Evolutionary conservation across 2,113 vertebrate genomes (phyloP), one percentile per base, ranked within the genome.

Genomic region (Rhinopithecus roxellana): DNA sequence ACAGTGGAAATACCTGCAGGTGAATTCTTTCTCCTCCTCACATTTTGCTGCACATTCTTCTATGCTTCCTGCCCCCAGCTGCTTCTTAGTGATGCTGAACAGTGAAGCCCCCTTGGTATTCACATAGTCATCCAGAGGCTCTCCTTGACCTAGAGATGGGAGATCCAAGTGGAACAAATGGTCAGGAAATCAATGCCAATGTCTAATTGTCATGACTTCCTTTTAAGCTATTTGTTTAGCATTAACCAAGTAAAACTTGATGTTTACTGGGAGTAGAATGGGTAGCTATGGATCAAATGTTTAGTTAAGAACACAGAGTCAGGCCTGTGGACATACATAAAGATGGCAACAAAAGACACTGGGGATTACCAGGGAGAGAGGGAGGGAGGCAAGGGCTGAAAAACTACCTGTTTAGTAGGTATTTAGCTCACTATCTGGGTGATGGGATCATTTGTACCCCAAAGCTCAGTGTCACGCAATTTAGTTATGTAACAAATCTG

Each of bases 91-190:
- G 90, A 1, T 2, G 48, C 97, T 96, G 3, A 96, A 2, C 85
- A 99, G 64, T 16, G 98, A 99, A 69, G 99, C 97, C 72, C 98
- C 98, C 80, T 98, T 98, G 16, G 98, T 99, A 75, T 87, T 98
- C 64, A 98, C 89, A 55, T 99, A 99, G 82, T 72, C 77, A 13
- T 98, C 98, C 93, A 98, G 96, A 88, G 93, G 67, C 91, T 96
- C 90, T 90, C 98, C 98, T 87, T 90, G 95, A 79, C 98, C 99
- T 99, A n/a, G 38, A 80, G 11, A 18, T 6, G 90, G 79, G 40
- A 32, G 92, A 94, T 52, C 3, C 72, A 84, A 72, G 32, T 2
- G 14, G 23, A 70, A 32, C n/a, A 45, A 2, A 38, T 16, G 48
- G 50, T 52, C 9, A 38, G 32, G 16, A 0, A 5, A 32, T 5